A percentile compares a stretch with the other conserved stretches of the same genome.
These are phyloP conservation scores for Cerastoderma edule DNA, from an alignment of 2,888 invertebrate genomes.

Conservation along the genomic window DNA sequence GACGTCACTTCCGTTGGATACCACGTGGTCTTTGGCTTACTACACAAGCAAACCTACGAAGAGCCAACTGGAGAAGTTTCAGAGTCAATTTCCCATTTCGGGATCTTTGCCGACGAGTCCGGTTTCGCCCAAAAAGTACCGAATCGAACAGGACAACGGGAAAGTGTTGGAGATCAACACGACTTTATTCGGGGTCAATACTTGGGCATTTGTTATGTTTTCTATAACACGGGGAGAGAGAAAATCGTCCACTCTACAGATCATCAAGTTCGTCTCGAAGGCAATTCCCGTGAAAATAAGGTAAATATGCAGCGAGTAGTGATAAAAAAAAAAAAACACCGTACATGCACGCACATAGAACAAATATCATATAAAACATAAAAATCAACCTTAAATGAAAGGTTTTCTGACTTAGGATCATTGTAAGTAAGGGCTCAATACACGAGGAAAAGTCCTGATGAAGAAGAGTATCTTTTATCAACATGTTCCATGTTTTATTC, in stretches of 20 bases:
- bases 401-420: too few species aligned
- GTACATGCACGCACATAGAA: too few species aligned
- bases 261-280: neutral
- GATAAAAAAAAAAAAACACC: too few species aligned
- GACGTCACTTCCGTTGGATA: neutral
- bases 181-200: neutral
- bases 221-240: neutral
- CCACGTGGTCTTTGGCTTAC: conserved; percentile 28
- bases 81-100: neutral
- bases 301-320: too few species aligned
- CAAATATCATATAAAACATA: too few species aligned
- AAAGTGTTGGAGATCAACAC: conserved; percentile 11
- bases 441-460: too few species aligned
- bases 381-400: too few species aligned
- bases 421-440: too few species aligned
- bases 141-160: neutral
- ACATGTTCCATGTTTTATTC: too few species aligned
- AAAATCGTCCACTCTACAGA: neutral
- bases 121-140: too few species aligned
- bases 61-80: neutral
- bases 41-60: neutral
- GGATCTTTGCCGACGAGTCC: neutral
- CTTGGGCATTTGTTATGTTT: conserved; percentile 1
- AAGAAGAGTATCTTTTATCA: too few species aligned
- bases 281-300: neutral